These are phyloP conservation scores for Brachylomia viminalis DNA, from an alignment of 2,888 invertebrate genomes.

Conservation along the genomic window DNA sequence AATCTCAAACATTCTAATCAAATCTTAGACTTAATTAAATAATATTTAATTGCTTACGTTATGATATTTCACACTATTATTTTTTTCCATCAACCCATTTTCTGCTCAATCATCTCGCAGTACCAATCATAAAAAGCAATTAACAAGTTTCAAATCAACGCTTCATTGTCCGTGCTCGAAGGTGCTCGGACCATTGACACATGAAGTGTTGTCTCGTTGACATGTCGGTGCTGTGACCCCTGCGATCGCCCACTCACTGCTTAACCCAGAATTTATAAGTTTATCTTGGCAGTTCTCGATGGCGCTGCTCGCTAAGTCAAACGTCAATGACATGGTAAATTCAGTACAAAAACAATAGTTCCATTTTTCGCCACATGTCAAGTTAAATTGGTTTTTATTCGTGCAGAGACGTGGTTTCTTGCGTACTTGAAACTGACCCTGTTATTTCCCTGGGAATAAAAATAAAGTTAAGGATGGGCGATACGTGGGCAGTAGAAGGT, in stretches of 20 bases:
- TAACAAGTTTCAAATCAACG: conserved; percentile 63
- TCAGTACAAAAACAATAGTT: conserved; percentile 14
- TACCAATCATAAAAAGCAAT: conserved; percentile 68
- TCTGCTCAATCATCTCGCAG: conserved; percentile 57
- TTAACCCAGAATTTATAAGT: conserved; percentile 36
- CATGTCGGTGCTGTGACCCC: conserved; percentile 71
- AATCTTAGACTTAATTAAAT: neutral
- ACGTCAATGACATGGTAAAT: conserved; percentile 15
- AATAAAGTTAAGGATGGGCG: conserved; percentile 41
- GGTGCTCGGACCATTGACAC: conserved; percentile 69
- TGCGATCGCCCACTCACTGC: conserved; percentile 58
- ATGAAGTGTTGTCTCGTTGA: conserved; percentile 69
- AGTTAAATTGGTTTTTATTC: conserved; percentile 12
- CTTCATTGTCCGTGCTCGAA: conserved; percentile 58
- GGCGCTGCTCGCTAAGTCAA: conserved; percentile 27
- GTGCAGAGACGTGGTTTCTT: conserved; percentile 17
- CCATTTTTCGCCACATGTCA: conserved; percentile 18
- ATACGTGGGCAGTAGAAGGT: conserved; percentile 51
- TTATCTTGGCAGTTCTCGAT: conserved; percentile 22
- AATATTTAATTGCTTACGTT: neutral
- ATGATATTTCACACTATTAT: neutral
- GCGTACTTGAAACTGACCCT: conserved; percentile 61
- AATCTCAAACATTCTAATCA: neutral
- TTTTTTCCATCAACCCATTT: conserved; percentile 10
- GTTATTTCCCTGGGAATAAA: conserved; percentile 52